Base-by-base conservation (phyloP, 2,888 invertebrate species). In the Thelaira solivaga region DNA sequence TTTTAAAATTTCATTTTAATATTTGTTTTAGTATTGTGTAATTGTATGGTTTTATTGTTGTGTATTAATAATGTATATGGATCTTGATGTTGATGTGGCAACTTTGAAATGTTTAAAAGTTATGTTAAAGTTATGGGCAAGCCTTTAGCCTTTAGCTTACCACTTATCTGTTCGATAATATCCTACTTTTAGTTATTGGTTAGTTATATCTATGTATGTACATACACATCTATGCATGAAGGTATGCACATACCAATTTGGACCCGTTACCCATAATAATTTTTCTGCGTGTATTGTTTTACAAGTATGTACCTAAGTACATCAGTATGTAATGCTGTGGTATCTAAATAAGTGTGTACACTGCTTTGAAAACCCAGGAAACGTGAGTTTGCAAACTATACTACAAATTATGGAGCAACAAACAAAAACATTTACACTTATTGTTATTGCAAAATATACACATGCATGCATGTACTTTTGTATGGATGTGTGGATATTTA, bases 311-410 rank as follows among this genome's bases (percentile, higher is more conserved):
- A n/a, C n/a, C n/a, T n/a, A n/a, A n/a, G n/a, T n/a, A n/a, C n/a
- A n/a, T n/a, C n/a, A n/a, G 2, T 6, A 34, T n/a, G 22, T 18
- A 16, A 22, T 68, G 34, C 26, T 24, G 2, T 26, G 16, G 18
- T 18, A n/a, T n/a, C n/a, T n/a, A 13, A 29, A 29, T 29, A 18
- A 5, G 34, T 55, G 39, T 24, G 49, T 64, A 18, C 26, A n/a
- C n/a, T 49, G 36, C 45, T 49, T 51, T 55, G 45, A 74, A 68
- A 69, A 65, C 57, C 62, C 77, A 77, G 76, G 75, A 81, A 74
- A 81, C 81, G 80, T 80, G 80, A 83, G 83, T 84, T 84, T 82
- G 82, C 82, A 84, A 83, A 84, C 82, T 83, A 81, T 79, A 78
- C 81, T 78, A 81, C 80, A 82, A 84, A 82, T 82, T 84, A 82